Evolutionary conservation across 2,797 vertebrate genomes (phyloP), one percentile per base, ranked within the genome.

Genomic region (Leptoclinus maculatus): DNA sequence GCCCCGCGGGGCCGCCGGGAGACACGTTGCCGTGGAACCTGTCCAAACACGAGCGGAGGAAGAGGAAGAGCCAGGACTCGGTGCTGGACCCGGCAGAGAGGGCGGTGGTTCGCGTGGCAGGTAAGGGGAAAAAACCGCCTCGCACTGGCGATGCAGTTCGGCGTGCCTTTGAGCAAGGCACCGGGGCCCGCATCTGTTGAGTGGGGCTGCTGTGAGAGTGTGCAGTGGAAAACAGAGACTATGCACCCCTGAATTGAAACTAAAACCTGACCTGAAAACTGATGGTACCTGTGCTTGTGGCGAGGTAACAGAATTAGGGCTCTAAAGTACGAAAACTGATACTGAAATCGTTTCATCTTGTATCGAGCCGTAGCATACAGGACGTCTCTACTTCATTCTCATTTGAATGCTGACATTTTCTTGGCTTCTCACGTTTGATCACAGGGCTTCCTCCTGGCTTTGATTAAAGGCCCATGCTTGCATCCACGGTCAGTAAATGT

Each of bases 11-110:
- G 6, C 96, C 96, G 0, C 94, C 96, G 0, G 97, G 98, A 53
- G 97, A 99, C 93, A 99, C 98, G 16, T 73, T 99, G 82, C 98
- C 98, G 29, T 99, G 98, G 98, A 99, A 99, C 89, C 94, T 99
- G 88, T 97, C 98, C 77, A 96, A 97, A 54, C 98, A 99, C 0
- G 97, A 99, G 93, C 94, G 98, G 91, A 97, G 97, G 92, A 99
- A 99, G 91, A 89, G 98, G 92, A 97, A 98, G 92, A 98, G 97
- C 83, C 98, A 99, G 93, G 97, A 97, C 86, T 98, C 97, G 0
- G 98, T 99, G 92, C 93, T 99, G 92, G 98, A 99, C 94, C 98
- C 98, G 2, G 98, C 98, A 0, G 98, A 99, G 92, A 96, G 98
- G 83, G 98, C 98, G 0, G 97, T 99, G 74, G 97, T 99, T 85